Conservation (phyloP, 2,797 vertebrate species). For the Melanotaenia trifasciata region DNA sequence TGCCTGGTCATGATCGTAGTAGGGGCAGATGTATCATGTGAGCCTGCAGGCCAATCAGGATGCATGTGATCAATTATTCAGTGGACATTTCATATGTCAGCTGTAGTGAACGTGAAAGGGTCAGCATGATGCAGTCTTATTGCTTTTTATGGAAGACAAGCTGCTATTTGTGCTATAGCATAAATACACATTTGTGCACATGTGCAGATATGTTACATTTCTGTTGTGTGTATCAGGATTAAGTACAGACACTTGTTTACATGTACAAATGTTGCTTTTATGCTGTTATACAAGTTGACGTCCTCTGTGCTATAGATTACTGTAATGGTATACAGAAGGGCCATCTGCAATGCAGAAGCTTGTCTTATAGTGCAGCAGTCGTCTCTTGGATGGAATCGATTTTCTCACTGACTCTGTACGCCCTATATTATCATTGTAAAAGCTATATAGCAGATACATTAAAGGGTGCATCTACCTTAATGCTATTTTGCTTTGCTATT, state of each 20-base stretch:
- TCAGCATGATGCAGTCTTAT: constrained; percentile 41
- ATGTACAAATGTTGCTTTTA: background rate
- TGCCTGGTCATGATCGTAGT: constrained; percentile 39
- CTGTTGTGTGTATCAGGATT: background rate
- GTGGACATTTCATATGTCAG: constrained; percentile 66
- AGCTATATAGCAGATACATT: constrained; percentile 50
- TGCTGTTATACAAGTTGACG: constrained; percentile 23
- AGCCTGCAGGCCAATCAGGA: constrained; percentile 61
- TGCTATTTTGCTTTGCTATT: constrained; percentile 18
- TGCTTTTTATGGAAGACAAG: constrained; percentile 28
- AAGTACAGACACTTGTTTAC: constrained; percentile 11
- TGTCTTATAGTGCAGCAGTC: constrained; percentile 71
- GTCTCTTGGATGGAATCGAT: constrained; percentile 71
- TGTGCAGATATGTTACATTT: constrained; percentile 5
- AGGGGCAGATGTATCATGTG: constrained; percentile 61
- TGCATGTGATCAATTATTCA: constrained; percentile 77
- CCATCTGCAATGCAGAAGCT: constrained; percentile 79
- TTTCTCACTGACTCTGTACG: constrained; percentile 63
- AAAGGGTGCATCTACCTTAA: constrained; percentile 37
- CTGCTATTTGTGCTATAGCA: constrained; percentile 9
- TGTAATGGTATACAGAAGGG: constrained; percentile 63
- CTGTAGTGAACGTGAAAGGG: constrained; percentile 49
- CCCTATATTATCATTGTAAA: constrained; percentile 58
- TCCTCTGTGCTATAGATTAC: constrained; percentile 52
- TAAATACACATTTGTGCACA: background rate